Base-by-base conservation (phyloP, 2,888 invertebrate species). In the Ormyrus nitidulus region DNA sequence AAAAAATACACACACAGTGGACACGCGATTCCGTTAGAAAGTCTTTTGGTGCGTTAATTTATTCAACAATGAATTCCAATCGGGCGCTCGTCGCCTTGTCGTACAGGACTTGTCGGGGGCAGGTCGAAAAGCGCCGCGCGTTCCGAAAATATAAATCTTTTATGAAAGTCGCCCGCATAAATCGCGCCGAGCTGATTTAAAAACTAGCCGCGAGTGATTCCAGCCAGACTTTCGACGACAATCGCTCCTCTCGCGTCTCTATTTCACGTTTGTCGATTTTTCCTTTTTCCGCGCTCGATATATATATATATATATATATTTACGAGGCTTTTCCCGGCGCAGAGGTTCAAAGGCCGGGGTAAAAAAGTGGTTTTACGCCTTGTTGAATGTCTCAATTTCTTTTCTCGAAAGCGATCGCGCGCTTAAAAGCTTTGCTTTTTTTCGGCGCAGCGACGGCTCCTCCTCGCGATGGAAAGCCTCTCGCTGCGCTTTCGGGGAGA, bases 331-430 rank as follows among this genome's bases (percentile, higher is more conserved):
- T 70, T 58, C 70, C 49, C 54, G 48, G 44, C 48, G 51, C 53
- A 4, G 13, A 64, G 61, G 66, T 73, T 78, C 73, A 73, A 68
- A 71, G 68, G 72, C 71, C 71, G 51, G 54, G 9, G 46, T 8
- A 68, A 66, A 71, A 68, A 61, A 56, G 61, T 76, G 72, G 64
- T 76, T 75, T 79, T 75, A 70, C 69, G 58, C 62, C 65, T 75
- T 62, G 65, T 65, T 61, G 51, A 59, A 74, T 62, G 74, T 74
- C 75, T 68, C 56, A 59, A 75, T 79, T 54, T 70, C 74, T 73
- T 73, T 34, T 56, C 51, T 51, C 58, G 59, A 53, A 44, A 73
- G n/a, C 48, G 11, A 68, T 48, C 10, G 54, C 58, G 34, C 44
- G 34, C n/a, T 58, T 64, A 13, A 34, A 13, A 64, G 56, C 48